These are phyloP conservation scores for Epirrhoe alternata DNA, from an alignment of 2,888 invertebrate genomes.

Conservation along the genomic window DNA sequence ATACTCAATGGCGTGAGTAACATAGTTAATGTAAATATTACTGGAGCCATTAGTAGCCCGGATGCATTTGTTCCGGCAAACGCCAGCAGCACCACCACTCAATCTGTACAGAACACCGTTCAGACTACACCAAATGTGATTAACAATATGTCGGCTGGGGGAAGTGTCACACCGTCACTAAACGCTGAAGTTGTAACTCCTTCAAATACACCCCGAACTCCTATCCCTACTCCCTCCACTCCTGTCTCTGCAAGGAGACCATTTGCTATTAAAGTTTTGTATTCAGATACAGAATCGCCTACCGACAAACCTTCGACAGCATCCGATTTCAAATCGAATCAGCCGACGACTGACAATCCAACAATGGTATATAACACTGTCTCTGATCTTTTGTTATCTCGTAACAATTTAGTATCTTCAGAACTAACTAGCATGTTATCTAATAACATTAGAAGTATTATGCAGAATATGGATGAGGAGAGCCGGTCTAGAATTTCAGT, in stretches of 20 bases:
- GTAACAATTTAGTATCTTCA: constrained; percentile 78
- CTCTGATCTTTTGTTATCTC: constrained; percentile 78
- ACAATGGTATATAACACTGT: constrained; percentile 81
- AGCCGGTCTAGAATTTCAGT: constrained; percentile 79
- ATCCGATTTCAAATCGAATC: constrained; percentile 66
- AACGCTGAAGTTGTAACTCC: constrained; percentile 64
- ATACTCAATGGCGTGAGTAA: constrained; percentile 83
- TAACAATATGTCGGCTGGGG: constrained; percentile 77
- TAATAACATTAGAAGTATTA: constrained; percentile 77
- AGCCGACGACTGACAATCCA: constrained; percentile 74
- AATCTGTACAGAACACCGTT: constrained; percentile 80
- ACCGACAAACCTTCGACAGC: constrained; percentile 75
- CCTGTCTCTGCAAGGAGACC: constrained; percentile 78
- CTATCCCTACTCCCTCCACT: constrained; percentile 68
- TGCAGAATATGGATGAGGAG: constrained; percentile 75
- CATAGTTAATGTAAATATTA: constrained; percentile 80
- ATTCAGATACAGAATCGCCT: constrained; percentile 75
- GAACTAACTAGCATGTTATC: constrained; percentile 84
- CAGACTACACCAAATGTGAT: constrained; percentile 78
- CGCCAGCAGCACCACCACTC: constrained; percentile 73
- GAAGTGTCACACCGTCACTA: constrained; percentile 71
- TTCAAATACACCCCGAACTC: constrained; percentile 64
- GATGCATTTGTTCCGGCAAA: constrained; percentile 61
- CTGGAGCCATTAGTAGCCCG: constrained; percentile 66
- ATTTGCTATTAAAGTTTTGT: constrained; percentile 79